A percentile compares a stretch with the other conserved stretches of the same genome.
phyloP scores from a whole-genome alignment of 2,797 vertebrate genomes.

The Trachops cirrhosus region DNA sequence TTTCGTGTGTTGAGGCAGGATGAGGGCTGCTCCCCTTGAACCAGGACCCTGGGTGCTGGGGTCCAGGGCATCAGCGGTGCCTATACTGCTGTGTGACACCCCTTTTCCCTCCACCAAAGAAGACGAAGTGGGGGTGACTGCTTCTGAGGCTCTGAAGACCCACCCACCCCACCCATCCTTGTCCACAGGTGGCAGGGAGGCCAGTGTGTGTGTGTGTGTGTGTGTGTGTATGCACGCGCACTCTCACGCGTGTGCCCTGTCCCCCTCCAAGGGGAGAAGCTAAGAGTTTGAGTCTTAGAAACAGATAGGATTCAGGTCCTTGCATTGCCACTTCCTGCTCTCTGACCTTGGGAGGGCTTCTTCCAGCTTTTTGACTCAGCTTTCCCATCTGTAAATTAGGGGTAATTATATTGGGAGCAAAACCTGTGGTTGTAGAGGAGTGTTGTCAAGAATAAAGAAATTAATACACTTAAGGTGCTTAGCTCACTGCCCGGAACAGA shows the following conservation, averaged over 20 bases:
- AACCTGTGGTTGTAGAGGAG: neutral
- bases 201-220: neutral
- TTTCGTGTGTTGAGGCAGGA: neutral
- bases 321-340: neutral
- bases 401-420: neutral
- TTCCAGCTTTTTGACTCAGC: conserved; percentile 7
- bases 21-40: neutral
- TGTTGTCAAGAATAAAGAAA: neutral
- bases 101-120: neutral
- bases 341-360: neutral
- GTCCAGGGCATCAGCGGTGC: neutral
- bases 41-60: neutral
- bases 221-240: no score
- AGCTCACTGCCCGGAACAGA: neutral
- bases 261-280: neutral
- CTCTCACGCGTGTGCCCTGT: fast-evolving
- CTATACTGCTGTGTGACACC: neutral
- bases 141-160: neutral
- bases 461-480: neutral
- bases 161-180: neutral
- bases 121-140: neutral
- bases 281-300: neutral
- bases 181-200: neutral
- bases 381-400: neutral
- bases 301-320: neutral